Conservation (phyloP, 2,797 vertebrate genomes). For the Muraenolepis orangiensis region DNA sequence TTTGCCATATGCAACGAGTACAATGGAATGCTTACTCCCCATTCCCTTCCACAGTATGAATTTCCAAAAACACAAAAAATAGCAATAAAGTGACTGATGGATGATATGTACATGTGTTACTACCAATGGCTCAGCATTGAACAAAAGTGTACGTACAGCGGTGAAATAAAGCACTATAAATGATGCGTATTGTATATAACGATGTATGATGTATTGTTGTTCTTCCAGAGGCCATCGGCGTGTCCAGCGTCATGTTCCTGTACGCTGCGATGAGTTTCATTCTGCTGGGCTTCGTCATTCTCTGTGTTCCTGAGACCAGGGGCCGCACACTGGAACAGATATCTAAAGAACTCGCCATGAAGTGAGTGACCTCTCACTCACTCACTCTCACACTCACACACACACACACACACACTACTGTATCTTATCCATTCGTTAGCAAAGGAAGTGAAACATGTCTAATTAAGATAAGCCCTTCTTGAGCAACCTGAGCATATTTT, state of each 20-base stretch:
- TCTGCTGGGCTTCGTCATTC: conserved; percentile 83
- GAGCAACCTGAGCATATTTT: background rate
- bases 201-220: background rate
- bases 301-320: conserved; percentile 90
- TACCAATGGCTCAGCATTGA: background rate
- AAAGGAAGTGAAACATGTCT: background rate
- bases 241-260: conserved; percentile 86
- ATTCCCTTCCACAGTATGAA: no score
- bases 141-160: background rate
- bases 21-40: no score
- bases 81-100: no score
- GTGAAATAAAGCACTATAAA: background rate
- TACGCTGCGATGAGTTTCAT: conserved; percentile 87
- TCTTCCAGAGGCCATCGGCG: conserved; percentile 81
- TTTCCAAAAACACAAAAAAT: no score
- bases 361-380: conserved; percentile 52
- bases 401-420: background rate
- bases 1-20: no score
- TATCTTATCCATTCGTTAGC: background rate
- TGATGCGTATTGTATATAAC: background rate
- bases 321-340: conserved; percentile 92
- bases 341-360: conserved; percentile 87
- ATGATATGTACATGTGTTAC: no score
- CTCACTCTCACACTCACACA: background rate
- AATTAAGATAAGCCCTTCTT: no score